Conservation (phyloP, 2,888 invertebrate genomes). For the Cryptocephalus moraei region DNA sequence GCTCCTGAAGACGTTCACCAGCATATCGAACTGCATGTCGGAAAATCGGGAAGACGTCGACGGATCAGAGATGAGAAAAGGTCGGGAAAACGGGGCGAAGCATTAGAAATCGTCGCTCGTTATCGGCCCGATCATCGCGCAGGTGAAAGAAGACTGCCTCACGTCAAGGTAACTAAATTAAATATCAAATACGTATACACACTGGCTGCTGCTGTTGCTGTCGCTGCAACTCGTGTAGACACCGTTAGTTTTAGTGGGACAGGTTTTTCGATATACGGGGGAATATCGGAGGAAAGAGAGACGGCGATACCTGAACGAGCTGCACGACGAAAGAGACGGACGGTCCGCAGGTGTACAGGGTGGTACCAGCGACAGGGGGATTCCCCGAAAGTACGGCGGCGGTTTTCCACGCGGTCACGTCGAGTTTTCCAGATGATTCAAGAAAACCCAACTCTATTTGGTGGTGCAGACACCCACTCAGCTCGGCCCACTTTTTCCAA, state of each 20-base stretch:
- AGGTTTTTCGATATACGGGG: conserved; percentile 11
- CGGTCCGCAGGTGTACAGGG: neutral
- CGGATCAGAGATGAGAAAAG: too few relatives aligned
- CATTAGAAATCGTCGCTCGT: neutral
- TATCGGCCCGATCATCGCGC: conserved; percentile 14
- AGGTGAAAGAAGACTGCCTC: conserved; percentile 17
- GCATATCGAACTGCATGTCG: conserved; percentile 24
- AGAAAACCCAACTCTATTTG: too few relatives aligned
- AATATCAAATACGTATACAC: neutral
- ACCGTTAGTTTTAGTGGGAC: conserved; percentile 14
- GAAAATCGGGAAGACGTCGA: neutral
- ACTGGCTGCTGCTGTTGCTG: conserved; percentile 6
- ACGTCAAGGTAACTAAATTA: neutral
- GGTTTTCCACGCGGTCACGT: too few relatives aligned
- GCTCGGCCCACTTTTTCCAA: too few relatives aligned
- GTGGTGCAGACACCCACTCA: too few relatives aligned
- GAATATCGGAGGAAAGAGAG: too few relatives aligned
- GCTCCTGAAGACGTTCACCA: conserved; percentile 29
- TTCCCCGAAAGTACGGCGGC: neutral
- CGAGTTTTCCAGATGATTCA: too few relatives aligned
- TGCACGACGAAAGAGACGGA: too few relatives aligned
- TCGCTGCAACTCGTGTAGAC: conserved; percentile 17
- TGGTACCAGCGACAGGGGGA: neutral
- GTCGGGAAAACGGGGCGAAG: too few relatives aligned
- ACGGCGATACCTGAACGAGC: too few relatives aligned